These are phyloP conservation scores for Fistularia commersonii DNA, from an alignment of 2,797 vertebrate genomes.

Conservation along the genomic window DNA sequence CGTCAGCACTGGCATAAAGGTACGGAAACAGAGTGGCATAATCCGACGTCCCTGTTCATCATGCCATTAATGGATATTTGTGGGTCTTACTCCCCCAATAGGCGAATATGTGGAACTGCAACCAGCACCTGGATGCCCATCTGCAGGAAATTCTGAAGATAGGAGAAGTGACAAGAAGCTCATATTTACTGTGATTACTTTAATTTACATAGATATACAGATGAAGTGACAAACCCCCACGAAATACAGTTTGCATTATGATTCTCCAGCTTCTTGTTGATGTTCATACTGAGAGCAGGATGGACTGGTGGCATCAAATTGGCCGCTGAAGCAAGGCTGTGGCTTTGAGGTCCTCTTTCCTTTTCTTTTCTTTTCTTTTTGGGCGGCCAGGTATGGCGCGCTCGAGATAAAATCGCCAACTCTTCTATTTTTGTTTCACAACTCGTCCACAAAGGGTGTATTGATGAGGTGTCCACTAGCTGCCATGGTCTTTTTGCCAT, in stretches of 20 bases:
- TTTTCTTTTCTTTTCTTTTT: conserved; percentile 1
- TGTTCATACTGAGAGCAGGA: conserved; percentile 29
- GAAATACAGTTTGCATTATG: conserved; percentile 10
- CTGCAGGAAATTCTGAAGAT: background rate
- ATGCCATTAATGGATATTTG: too few species aligned
- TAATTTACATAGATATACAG: conserved; percentile 75
- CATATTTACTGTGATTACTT: conserved; percentile 46
- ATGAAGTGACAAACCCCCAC: conserved; percentile 29
- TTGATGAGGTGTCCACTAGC: conserved; percentile 80
- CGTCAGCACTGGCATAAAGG: too few species aligned
- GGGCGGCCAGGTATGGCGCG: conserved; percentile 22
- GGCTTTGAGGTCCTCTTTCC: conserved; percentile 18
- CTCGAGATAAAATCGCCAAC: conserved; percentile 22
- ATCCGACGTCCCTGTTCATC: too few species aligned
- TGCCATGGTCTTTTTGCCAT: conserved; percentile 88
- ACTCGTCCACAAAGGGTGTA: conserved; percentile 88
- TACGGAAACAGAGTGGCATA: too few species aligned
- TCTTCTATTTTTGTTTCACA: conserved; percentile 66
- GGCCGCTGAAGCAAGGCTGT: conserved; percentile 19
- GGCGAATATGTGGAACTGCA: too few species aligned
- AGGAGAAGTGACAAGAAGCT: conserved; percentile 5
- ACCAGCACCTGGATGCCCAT: too few species aligned
- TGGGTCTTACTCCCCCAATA: too few species aligned
- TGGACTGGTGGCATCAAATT: conserved; percentile 31
- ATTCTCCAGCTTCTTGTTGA: conserved; percentile 15